Base-by-base conservation (phyloP, 2,888 invertebrate species). In the Plebejus melissa region DNA sequence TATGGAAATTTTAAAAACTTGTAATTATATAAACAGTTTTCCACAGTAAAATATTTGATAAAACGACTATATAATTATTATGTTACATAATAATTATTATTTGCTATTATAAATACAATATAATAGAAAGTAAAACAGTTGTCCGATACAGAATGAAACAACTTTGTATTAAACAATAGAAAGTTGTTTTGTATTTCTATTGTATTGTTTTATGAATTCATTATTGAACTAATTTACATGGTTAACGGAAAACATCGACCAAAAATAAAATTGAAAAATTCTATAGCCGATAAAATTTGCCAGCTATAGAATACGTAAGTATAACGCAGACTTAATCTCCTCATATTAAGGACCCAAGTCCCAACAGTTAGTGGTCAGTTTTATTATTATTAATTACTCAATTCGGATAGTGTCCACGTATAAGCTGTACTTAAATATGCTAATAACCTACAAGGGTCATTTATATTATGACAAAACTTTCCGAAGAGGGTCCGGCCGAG, bases 391-490 rank as follows among this genome's bases (percentile, higher is more conserved):
- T 65, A 65, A 65, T 65, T 65, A 65, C 65, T 65, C 32, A 36
- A 36, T 65, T 36, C 13, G 32, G 65, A 32, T 1, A 36, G 16
- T 13, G 16, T 65, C 65, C 65, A 13, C 65, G 6, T 13, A 5
- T 65, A 32, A 65, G 32, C 32, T 11, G 32, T 32, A 4, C 65
- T 65, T 32, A 65, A 65, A 65, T 65, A 65, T 65, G 65, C 32
- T 65, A 65, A 65, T 65, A 65, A 36, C 36, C 65, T 65, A 16
- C 22, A 65, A 65, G 65, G 65, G 65, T 65, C 65, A 65, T 60
- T 60, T 60, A 60, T 65, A 65, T 65, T 32, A 65, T 65, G 65
- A 65, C 36, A 65, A 65, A 65, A 65, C 32, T 65, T 32, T 65
- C 5, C 13, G 16, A 36, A 65, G 36, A 65, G 32, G 65, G 65